Conservation (phyloP, 2,113 vertebrate species). For the Vulpes lagopus region DNA sequence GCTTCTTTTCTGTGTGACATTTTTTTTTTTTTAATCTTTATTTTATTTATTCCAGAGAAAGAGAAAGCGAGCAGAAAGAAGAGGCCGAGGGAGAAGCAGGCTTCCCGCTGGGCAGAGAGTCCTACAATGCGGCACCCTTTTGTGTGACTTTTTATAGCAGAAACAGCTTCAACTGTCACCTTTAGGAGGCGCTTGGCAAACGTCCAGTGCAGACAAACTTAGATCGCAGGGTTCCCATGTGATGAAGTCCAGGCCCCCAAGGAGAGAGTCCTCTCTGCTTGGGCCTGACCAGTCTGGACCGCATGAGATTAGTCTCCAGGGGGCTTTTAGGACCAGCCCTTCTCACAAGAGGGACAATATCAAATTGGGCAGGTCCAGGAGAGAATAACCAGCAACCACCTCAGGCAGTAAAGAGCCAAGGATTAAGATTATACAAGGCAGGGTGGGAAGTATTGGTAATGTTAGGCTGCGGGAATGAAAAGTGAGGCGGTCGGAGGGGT, state of each 20-base stretch:
- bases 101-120: too few relatives aligned
- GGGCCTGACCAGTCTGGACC: not conserved
- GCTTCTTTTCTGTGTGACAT: slow-evolving; percentile 19
- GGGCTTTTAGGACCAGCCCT: not conserved
- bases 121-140: not conserved
- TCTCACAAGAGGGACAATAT: not conserved
- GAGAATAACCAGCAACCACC: not conserved
- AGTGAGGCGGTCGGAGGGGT: too few relatives aligned
- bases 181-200: not conserved
- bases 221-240: not conserved
- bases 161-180: not conserved
- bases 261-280: not conserved
- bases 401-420: not conserved
- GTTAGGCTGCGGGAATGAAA: not conserved
- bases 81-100: too few relatives aligned
- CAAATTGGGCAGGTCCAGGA: not conserved
- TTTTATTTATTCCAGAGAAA: too few relatives aligned
- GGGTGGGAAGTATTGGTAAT: not conserved
- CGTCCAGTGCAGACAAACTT: not conserved
- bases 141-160: slow-evolving; percentile 6
- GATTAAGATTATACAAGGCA: not conserved
- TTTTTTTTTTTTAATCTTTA: not conserved
- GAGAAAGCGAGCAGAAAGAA: too few relatives aligned
- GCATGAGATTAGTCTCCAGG: not conserved
- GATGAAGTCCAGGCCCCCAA: not conserved